Evolutionary conservation across 2,113 vertebrate species (phyloP), one percentile per base, ranked within the genome.

Genomic region (Epinephelus moara): DNA sequence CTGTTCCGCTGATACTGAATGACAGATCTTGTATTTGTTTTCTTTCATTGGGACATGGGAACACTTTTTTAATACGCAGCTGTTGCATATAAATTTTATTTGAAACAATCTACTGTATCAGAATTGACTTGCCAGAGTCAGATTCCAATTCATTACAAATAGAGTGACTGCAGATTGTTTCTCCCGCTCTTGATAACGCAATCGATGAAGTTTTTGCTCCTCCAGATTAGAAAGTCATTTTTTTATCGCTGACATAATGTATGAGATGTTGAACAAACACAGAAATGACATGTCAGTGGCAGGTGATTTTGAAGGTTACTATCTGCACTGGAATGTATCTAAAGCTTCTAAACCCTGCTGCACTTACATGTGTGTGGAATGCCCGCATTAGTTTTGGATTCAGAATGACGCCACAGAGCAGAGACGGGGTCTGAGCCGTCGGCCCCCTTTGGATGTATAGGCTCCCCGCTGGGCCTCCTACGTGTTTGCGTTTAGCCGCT

Each of bases 321-420:
- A 81, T 84, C 84, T 63, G 30, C 71, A 13, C 13, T 18, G 80
- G 79, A 87, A 85, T 79, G 19, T 45, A 14, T 47, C 57, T 70
- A 9, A 62, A 55, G 33, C 67, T 61, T 47, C 61, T 60, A 78
- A 82, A 59, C 70, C 42, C 42, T 37, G 2, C 56, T 68, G 42
- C 18, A 47, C 52, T 75, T 27, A 72, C 21, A 61, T 37, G 64
- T 21, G 25, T 71, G 67, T 52, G 52, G 69, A 83, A 83, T 85
- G 75, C 18, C 30, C 8, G 18, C 67, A 69, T 85, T 84, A 88
- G 81, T 84, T 91, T 80, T 75, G 82, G 75, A 88, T 88, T 68
- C 37, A 25, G 27, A 23, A 45, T 37, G 69, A 75, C 59, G 52
- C 69, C 75, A 47, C 56, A 3, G 67, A 79, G 59, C 64, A 77